These are phyloP conservation scores for Netelia virgata DNA, from an alignment of 2,888 invertebrate genomes.

Conservation along the genomic window DNA sequence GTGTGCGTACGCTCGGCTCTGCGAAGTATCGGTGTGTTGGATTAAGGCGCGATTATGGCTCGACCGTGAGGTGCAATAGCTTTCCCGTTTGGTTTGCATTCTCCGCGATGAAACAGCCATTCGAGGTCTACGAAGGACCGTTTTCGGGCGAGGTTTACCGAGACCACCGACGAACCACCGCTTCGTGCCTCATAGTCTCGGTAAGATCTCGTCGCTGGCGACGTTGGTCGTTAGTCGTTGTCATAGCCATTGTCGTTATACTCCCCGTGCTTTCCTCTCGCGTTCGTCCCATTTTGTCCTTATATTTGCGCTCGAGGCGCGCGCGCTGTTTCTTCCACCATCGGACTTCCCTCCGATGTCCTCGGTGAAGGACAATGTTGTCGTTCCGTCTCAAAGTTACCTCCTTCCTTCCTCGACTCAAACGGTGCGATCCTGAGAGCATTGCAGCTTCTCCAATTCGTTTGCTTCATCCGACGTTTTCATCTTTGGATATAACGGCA, in stretches of 20 bases:
- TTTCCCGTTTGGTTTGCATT: constrained; percentile 77
- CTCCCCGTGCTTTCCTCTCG: constrained; percentile 19
- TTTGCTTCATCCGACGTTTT: constrained; percentile 27
- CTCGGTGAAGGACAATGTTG: constrained; percentile 25
- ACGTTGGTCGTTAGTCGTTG: constrained; percentile 1
- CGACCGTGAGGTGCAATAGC: constrained; percentile 73
- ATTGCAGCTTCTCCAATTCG: constrained; percentile 27
- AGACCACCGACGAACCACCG: constrained; percentile 29
- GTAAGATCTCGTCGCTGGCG: background rate
- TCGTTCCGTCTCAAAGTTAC: background rate
- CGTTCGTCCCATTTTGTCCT: constrained; percentile 17
- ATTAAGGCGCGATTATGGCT: constrained; percentile 78
- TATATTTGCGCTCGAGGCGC: constrained; percentile 20
- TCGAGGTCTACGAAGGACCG: constrained; percentile 76
- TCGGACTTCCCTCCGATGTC: background rate
- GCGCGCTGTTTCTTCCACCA: background rate
- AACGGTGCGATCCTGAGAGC: background rate
- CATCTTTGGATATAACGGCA: constrained; percentile 14
- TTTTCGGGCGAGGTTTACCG: constrained; percentile 66
- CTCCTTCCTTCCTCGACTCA: background rate
- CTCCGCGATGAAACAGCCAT: constrained; percentile 75
- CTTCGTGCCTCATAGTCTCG: constrained; percentile 17
- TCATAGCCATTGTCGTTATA: constrained; percentile 33
- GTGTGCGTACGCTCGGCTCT: constrained; percentile 48
- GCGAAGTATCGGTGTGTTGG: constrained; percentile 63